Base-by-base conservation (phyloP, 2,797 vertebrate species). In the Arnoldichthys spilopterus region DNA sequence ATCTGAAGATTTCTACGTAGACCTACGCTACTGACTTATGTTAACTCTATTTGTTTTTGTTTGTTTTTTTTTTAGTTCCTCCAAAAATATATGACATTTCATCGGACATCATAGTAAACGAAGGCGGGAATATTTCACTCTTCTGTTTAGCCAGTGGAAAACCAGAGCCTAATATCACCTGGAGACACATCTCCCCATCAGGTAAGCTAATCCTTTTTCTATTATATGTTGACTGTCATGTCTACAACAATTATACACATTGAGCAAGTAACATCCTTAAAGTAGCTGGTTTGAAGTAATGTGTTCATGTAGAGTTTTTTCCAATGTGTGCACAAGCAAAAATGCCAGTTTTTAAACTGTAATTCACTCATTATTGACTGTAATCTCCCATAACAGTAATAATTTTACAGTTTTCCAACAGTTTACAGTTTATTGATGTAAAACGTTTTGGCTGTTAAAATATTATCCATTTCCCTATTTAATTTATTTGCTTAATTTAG, bases 11-110 rank as follows among this genome's bases (percentile, higher is more conserved):
- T 56, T 26, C 28, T 61, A 69, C 63, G 62, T 32, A 20, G 9
- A 45, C 9, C 2, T 47, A 47, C 15, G 3, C 37, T 8, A 47
- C 15, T 47, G 13, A 47, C 43, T 47, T 13, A 47, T 47, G 11
- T 45, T 47, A 13, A 13, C 20, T 70, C 22, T 86, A 53, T 90
- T 72, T 85, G 34, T 84, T 30, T 45, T 67, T 80, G 58, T 72
- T 64, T 45, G 51, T 79, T 51, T 84, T 75, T 74, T 54, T 62
- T 90, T 56, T 91, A 99, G 98, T 99, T 91, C 95, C 98, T 78
- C 97, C 98, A 77, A 97, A 97, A 95, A 99, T 99, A 88, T 95
- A 95, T 78, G 96, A 97, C 85, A 97, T 98, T 89, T 98, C 98
- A 13, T 91, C 88, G 28, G 94, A 98, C 91, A 92, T 97, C 88